A percentile compares a stretch with the other conserved stretches of the same genome.
These are phyloP conservation scores for Homarus gammarus DNA, from an alignment of 2,888 invertebrate genomes.

Conservation along the genomic window DNA sequence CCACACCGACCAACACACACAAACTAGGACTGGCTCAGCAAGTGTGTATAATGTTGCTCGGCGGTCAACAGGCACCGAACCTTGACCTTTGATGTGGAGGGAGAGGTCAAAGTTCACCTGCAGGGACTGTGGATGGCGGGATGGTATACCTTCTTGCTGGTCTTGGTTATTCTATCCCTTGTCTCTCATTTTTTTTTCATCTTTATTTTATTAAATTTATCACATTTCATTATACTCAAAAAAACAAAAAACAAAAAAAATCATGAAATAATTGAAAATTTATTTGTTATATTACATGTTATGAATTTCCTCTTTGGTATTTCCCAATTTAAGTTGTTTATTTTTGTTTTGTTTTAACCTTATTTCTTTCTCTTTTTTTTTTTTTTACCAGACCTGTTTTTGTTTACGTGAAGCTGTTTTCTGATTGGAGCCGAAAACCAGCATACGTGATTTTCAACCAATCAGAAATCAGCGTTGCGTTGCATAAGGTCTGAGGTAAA, in stretches of 20 bases:
- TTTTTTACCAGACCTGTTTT: not conserved
- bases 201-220: slow-evolving; percentile 11
- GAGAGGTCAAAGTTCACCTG: slow-evolving; percentile 14
- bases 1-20: not conserved
- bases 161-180: slow-evolving; percentile 9
- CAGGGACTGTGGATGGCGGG: slow-evolving; percentile 38
- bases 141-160: slow-evolving; percentile 57
- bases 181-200: slow-evolving; percentile 3
- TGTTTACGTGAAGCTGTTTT: not conserved
- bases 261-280: not conserved
- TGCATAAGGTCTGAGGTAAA: not conserved
- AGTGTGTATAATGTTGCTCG: slow-evolving; percentile 41
- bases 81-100: slow-evolving; percentile 12
- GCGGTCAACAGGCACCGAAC: slow-evolving; percentile 20
- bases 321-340: not conserved
- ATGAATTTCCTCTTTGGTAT: not conserved
- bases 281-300: not conserved
- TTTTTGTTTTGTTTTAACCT: not conserved
- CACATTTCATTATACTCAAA: not conserved
- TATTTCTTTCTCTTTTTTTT: not conserved
- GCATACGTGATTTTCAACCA: not conserved
- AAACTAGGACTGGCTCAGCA: not conserved
- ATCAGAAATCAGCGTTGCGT: not conserved
- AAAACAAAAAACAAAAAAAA: not conserved
- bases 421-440: not conserved